Percentiles rank a stretch among this genome's conserved stretches.
Conservation (phyloP, 1,140 invertebrate species). For the Ectropis grisescens region DNA sequence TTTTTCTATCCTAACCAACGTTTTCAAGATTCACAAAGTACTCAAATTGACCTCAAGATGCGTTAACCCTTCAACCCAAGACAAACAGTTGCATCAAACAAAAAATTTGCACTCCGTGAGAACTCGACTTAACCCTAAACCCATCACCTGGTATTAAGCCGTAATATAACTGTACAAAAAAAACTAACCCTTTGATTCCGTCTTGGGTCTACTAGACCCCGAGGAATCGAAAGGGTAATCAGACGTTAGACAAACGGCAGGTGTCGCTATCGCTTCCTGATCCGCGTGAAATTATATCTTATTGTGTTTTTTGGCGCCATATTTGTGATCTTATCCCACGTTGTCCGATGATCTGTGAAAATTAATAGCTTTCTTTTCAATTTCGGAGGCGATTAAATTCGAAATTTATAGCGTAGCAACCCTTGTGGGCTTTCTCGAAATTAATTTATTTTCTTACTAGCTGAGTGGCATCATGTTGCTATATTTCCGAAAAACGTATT, state of each 20-base stretch:
- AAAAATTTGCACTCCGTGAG: slow-evolving; percentile 44
- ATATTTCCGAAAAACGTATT: too few species aligned
- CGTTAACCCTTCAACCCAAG: slow-evolving; percentile 15
- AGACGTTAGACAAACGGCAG: slow-evolving; percentile 37
- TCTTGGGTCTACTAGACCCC: slow-evolving; percentile 28
- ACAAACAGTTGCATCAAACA: slow-evolving; percentile 32
- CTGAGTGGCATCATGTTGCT: too few species aligned
- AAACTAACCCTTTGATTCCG: slow-evolving; percentile 49
- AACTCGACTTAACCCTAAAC: slow-evolving; percentile 31
- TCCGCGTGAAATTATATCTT: slow-evolving; percentile 60
- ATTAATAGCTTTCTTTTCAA: slow-evolving; percentile 46
- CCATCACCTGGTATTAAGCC: slow-evolving; percentile 34
- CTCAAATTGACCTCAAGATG: too few species aligned
- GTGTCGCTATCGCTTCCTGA: slow-evolving; percentile 52
- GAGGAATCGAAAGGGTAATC: slow-evolving; percentile 32
- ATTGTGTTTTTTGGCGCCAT: slow-evolving; percentile 26
- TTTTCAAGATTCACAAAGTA: too few species aligned
- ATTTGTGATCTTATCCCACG: slow-evolving; percentile 39
- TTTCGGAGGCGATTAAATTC: slow-evolving; percentile 12
- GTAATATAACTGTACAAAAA: slow-evolving; percentile 47
- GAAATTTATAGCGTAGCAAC: slow-evolving; percentile 2
- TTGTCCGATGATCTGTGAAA: slow-evolving; percentile 46
- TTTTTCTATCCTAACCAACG: too few species aligned
- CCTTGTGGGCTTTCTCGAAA: too few species aligned
- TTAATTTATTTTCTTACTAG: too few species aligned